Conservation (phyloP, 2,888 invertebrate species). For the Sarcophaga variegata region DNA sequence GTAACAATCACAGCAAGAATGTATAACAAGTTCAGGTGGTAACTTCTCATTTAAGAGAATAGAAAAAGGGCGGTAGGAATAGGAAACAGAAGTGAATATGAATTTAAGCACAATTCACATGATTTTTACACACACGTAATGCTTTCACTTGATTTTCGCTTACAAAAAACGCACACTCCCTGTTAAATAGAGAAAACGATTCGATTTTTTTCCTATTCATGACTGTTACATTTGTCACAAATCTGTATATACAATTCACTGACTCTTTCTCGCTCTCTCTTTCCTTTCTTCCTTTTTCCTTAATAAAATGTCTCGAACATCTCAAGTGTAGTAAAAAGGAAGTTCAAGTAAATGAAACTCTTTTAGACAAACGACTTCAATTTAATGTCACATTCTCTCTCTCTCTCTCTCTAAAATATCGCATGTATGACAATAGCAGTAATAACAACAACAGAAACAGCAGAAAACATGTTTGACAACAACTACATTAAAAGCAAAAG, state of each 20-base stretch:
- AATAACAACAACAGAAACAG: constrained; percentile 4
- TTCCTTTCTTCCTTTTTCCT: not conserved
- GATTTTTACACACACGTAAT: not conserved
- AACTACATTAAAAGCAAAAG: constrained; percentile 32
- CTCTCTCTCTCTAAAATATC: not conserved
- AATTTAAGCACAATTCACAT: not conserved
- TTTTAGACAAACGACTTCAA: constrained; percentile 63
- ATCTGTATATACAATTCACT: not conserved
- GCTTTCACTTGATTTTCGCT: not conserved
- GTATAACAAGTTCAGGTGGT: not conserved
- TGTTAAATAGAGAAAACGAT: too few relatives aligned
- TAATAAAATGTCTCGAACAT: not conserved
- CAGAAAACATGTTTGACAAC: constrained; percentile 1
- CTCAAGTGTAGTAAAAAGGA: constrained; percentile 41
- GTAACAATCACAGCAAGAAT: not conserved
- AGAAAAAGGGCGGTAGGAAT: not conserved
- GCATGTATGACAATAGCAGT: constrained; percentile 12
- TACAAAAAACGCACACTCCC: not conserved
- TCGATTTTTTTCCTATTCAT: constrained; percentile 30
- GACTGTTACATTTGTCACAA: constrained; percentile 41
- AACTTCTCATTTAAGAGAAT: not conserved
- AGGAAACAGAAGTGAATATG: not conserved
- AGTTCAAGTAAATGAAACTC: not conserved
- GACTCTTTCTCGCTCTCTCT: not conserved
- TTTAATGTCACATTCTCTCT: constrained; percentile 52